These are phyloP conservation scores for Balaenoptera acutorostrata DNA, from an alignment of 2,113 vertebrate genomes.

Conservation along the genomic window DNA sequence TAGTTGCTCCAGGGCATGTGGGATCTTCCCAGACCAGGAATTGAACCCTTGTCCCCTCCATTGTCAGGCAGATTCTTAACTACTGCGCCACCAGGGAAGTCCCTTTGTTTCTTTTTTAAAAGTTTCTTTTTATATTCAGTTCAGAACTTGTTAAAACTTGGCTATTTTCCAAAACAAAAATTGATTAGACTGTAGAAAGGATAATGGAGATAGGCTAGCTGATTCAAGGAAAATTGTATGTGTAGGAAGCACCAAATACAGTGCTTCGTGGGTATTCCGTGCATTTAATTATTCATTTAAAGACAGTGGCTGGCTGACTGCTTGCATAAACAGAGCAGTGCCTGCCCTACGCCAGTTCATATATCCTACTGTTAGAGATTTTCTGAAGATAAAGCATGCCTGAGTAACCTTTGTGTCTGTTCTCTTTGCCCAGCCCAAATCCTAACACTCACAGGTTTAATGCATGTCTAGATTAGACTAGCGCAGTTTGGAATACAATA, in stretches of 20 bases:
- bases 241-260: not conserved
- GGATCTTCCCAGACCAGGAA: no score
- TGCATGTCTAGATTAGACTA: not conserved
- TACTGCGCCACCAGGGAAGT: no score
- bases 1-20: no score
- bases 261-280: not conserved
- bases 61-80: no score
- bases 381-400: not conserved
- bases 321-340: not conserved
- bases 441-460: not conserved
- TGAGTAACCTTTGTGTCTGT: not conserved
- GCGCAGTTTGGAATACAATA: not conserved
- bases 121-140: conserved; percentile 1
- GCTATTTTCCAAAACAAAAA: conserved; percentile 37
- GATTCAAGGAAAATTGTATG: conserved; percentile 22
- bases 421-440: not conserved
- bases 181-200: conserved; percentile 33
- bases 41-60: no score
- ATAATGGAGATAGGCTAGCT: not conserved
- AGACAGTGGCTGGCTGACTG: not conserved
- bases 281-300: not conserved
- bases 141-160: conserved; percentile 37
- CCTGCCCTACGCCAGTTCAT: not conserved
- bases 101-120: not conserved
- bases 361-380: not conserved